Conservation (phyloP, 2,797 vertebrate species). For the Thaleichthys pacificus region DNA sequence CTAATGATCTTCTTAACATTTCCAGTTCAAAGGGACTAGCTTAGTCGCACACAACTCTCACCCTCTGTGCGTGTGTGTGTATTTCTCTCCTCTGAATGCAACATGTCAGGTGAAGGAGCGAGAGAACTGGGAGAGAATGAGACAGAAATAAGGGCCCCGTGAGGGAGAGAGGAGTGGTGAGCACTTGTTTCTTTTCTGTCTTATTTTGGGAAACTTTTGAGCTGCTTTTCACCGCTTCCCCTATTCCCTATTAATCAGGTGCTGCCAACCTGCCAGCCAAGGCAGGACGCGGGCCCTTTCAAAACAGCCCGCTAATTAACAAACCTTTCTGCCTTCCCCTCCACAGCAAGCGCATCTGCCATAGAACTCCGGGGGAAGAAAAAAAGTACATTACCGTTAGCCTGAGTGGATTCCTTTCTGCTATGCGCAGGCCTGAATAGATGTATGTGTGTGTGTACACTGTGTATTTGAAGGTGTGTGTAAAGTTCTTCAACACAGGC, state of each 20-base stretch:
- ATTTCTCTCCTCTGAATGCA: conserved; percentile 45
- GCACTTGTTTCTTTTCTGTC: conserved; percentile 41
- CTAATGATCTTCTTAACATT: conserved; percentile 57
- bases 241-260: conserved; percentile 75
- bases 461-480: conserved; percentile 45
- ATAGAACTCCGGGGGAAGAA: conserved; percentile 61
- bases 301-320: conserved; percentile 77
- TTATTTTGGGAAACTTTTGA: conserved; percentile 72
- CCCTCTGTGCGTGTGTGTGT: conserved; percentile 40
- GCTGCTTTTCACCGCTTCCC: conserved; percentile 62
- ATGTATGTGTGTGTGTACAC: conserved; percentile 41
- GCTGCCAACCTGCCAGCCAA: conserved; percentile 80
- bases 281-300: conserved; percentile 67
- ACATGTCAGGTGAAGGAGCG: conserved; percentile 69
- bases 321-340: conserved; percentile 52
- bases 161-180: background rate
- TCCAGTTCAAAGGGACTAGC: conserved; percentile 59
- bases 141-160: conserved; percentile 12
- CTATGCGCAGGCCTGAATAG: conserved; percentile 56
- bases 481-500: conserved; percentile 54
- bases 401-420: conserved; percentile 59
- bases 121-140: conserved; percentile 18
- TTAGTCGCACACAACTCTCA: conserved; percentile 54
- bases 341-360: conserved; percentile 68
- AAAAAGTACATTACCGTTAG: conserved; percentile 68